phyloP scores from a whole-genome alignment of 2,888 invertebrate genomes.

The Athrips mouffetella region DNA sequence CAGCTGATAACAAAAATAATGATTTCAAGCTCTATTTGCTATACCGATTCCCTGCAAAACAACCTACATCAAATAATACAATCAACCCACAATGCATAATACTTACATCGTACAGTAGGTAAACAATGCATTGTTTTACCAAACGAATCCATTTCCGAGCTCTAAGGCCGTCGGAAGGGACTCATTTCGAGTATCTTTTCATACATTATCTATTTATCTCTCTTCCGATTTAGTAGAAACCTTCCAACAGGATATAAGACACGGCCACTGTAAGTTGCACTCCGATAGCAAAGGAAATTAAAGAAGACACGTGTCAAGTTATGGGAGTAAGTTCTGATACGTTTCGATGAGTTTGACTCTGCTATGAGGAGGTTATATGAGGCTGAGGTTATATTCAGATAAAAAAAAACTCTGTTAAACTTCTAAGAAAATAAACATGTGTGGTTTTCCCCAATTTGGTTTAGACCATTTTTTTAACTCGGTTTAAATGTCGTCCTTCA shows the following conservation, averaged over 20 bases:
- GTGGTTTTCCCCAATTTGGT: too few species aligned
- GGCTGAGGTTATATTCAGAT: too few species aligned
- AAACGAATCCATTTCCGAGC: constrained; percentile 45
- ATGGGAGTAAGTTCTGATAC: constrained; percentile 14
- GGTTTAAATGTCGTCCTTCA: too few species aligned
- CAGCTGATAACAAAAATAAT: too few species aligned
- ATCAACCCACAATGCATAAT: constrained; percentile 11
- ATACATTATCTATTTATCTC: constrained; percentile 67
- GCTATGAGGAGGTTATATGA: background rate
- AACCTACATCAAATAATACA: constrained; percentile 12
- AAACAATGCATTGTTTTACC: constrained; percentile 35
- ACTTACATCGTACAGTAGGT: constrained; percentile 6
- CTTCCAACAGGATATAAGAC: constrained; percentile 48
- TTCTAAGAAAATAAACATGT: background rate
- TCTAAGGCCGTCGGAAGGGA: constrained; percentile 65
- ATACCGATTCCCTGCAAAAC: background rate
- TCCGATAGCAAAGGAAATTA: background rate
- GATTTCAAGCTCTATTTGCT: background rate
- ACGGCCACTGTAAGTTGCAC: background rate
- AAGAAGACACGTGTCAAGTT: background rate
- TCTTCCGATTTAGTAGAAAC: constrained; percentile 68
- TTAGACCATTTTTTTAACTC: too few species aligned
- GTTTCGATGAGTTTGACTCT: background rate
- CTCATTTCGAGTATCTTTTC: constrained; percentile 62
- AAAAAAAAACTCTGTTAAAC: too few species aligned